Conservation (phyloP, 2,888 invertebrate species). For the Leucania comma region DNA sequence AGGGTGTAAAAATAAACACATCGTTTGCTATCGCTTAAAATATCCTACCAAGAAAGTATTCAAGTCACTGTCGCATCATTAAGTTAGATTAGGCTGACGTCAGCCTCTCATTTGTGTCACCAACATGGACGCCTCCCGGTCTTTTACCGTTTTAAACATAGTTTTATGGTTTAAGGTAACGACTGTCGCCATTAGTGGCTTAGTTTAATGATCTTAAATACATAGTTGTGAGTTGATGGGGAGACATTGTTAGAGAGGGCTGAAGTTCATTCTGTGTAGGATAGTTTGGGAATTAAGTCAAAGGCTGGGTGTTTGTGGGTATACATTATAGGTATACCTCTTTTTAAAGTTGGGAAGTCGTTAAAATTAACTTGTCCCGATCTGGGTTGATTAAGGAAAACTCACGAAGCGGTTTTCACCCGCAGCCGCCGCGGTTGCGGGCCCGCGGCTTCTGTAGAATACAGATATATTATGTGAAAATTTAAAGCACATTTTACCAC, state of each 20-base stretch:
- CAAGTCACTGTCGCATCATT: constrained; percentile 26
- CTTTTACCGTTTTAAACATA: constrained; percentile 21
- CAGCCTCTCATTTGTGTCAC: constrained; percentile 23
- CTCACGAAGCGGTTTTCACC: too few species aligned
- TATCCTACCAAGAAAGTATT: constrained; percentile 12
- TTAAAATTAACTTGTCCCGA: too few species aligned
- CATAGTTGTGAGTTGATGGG: not conserved
- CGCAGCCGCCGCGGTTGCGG: too few species aligned
- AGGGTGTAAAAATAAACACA: too few species aligned
- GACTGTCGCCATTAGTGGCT: constrained; percentile 27
- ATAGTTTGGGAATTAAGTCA: too few species aligned
- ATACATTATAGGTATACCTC: too few species aligned
- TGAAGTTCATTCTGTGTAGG: not conserved
- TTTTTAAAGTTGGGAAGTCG: too few species aligned
- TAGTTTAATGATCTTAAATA: constrained; percentile 20
- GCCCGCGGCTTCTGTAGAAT: too few species aligned
- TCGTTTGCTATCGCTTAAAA: constrained; percentile 7
- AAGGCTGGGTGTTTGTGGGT: too few species aligned
- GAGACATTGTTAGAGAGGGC: not conserved
- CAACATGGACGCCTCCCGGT: constrained; percentile 15
- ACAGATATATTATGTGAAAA: too few species aligned
- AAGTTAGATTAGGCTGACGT: constrained; percentile 33
- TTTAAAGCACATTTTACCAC: too few species aligned
- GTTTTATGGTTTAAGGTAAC: constrained; percentile 43
- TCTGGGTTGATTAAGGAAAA: too few species aligned